Conservation (phyloP, 2,797 vertebrate genomes). For the Peromyscus aztecus region DNA sequence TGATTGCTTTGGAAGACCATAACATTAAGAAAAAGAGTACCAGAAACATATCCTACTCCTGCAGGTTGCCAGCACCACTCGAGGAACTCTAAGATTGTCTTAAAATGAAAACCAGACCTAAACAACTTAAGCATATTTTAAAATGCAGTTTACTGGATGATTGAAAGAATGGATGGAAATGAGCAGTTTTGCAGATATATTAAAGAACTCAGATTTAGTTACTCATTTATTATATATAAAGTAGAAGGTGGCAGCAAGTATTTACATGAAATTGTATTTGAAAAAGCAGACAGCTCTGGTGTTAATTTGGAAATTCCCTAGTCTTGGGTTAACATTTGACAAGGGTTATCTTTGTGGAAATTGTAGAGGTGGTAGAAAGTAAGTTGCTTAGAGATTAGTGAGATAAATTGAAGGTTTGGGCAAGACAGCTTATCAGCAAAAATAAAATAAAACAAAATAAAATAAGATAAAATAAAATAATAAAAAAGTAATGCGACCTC, state of each 20-base stretch:
- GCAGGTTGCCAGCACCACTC: not conserved
- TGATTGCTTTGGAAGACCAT: not conserved
- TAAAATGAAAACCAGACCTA: not conserved
- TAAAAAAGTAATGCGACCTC: not conserved
- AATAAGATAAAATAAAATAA: not conserved
- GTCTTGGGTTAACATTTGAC: conserved; percentile 19
- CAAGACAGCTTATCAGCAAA: conserved; percentile 9
- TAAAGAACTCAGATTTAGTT: not conserved
- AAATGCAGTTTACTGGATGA: not conserved
- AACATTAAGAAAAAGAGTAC: not conserved
- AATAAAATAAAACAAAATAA: not conserved
- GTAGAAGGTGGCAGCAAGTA: not conserved
- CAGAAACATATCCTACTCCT: not conserved
- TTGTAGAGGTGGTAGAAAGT: not conserved
- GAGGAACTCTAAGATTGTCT: not conserved
- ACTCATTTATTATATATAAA: conserved; percentile 26
- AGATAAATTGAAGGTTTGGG: not conserved
- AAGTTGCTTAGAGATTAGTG: not conserved
- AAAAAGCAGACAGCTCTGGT: not conserved
- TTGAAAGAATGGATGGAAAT: not conserved
- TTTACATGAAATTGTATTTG: not conserved
- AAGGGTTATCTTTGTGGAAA: conserved; percentile 10
- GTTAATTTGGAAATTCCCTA: conserved; percentile 5
- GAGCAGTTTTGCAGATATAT: not conserved
- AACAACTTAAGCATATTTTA: not conserved